Base-by-base conservation (phyloP, 2,113 vertebrate species). In the Smithornis capensis region DNA sequence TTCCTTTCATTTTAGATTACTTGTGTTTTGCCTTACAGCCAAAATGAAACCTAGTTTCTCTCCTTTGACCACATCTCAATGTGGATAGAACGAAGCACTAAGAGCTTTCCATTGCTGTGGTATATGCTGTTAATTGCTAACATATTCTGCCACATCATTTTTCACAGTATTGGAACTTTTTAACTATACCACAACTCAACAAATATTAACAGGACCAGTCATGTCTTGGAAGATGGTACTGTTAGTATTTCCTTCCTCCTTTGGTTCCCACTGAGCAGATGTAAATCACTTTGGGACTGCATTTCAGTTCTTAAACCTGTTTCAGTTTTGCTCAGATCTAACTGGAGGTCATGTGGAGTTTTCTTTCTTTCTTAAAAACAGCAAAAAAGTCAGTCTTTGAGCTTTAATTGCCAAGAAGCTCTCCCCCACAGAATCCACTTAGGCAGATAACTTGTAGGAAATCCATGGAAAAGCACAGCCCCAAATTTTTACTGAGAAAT, bases 61-160 rank as follows among this genome's bases (percentile, higher is more conserved):
- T 97, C 64, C 80, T 91, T 90, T 89, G 92, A 96, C 92, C 92
- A 92, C 47, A 78, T 96, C 96, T 96, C 96, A 86, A 15, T 92
- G 89, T 71, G 90, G 91, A 87, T 95, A 97, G 53, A 89, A 95
- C 11, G 42, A 95, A 87, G 47, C 68, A 76, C 90, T 91, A 90
- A 80, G 84, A 65, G 95, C 81, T 92, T 95, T 96, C 88, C 92
- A 96, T 68, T 94, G 86, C 87, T 92, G 89, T 88, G 90, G 94
- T 91, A 83, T 93, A 79, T 27, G 62, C 65, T 82, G 93, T 85
- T 98, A 97, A 97, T 97, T 94, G 92, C 71, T 93, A 97, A 96
- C 96, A 97, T 69, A 92, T 91, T 96, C 76, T 75, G 42, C 93
- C 93, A 91, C 83, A 93, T 95, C 88, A 53, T 94, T 97, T 96